Base-by-base conservation (phyloP, 2,888 invertebrate species). In the Drosophila nr. perissopoda region DNA sequence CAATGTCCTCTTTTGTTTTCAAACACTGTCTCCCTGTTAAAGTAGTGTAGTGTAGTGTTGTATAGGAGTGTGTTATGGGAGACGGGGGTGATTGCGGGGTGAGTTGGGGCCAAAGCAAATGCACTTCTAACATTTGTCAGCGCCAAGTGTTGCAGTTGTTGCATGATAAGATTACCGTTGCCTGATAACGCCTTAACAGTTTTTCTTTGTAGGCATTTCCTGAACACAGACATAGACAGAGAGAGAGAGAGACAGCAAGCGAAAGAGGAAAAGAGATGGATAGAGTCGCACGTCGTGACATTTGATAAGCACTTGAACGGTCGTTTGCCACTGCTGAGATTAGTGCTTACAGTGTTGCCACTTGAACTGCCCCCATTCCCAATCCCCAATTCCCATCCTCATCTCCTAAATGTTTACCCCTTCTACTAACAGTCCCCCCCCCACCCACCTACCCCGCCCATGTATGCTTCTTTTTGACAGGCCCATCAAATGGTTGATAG, bases 121-220 rank as follows among this genome's bases (percentile, higher is more conserved):
- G 80, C 85, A 85, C 75, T 85, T 71, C 85, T 76, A 81, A 81
- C 81, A 85, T 85, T 88, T 88, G 85, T 79, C 82, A 85, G 81
- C 72, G 69, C 67, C 63, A 77, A 82, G 88, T 81, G 88, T 77
- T 76, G 79, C 74, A 66, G 72, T 25, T 72, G 59, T 74, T 59
- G 34, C 64, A 60, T 74, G 85, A 85, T 85, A 85, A 85, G 85
- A 85, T 85, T 81, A 76, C 77, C 70, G 61, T 38, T 59, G 40
- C 27, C 62, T 70, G 88, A 88, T 85, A 88, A 71, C 69, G 57
- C 52, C 38, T 25, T 40, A 34, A 49, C 27, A 48, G 21, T 53
- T 33, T 31, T 25, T 31, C 13, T 31, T 10, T 51, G 54, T 68
- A 58, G 64, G 62, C 80, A 80, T 80, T 80, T 79, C 80, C 76